Evolutionary conservation across 2,888 invertebrate species (phyloP).

Genomic region (Neoaliturus tenellus): DNA sequence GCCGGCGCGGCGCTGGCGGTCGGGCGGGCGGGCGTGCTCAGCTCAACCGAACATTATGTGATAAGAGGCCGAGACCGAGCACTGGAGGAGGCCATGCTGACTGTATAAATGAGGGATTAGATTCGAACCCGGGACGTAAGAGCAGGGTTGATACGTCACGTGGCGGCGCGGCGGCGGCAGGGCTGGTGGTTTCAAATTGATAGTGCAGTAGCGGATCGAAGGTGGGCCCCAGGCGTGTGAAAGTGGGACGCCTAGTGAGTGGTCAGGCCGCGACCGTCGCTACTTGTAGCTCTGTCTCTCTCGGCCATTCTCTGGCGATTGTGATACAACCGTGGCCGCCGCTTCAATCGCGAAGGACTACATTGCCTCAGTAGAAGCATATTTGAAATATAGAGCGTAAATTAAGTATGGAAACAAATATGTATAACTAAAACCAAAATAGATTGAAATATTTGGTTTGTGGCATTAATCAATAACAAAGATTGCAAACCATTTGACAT

Average conservation of each 20-base stretch:
- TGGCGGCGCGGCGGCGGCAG: slow-evolving; percentile 6
- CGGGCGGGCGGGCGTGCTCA: not conserved
- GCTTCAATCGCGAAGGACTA: not conserved
- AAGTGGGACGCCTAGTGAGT: slow-evolving; percentile 38
- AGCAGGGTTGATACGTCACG: slow-evolving; percentile 22
- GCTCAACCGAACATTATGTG: not conserved
- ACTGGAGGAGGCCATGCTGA: slow-evolving; percentile 1
- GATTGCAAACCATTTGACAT: too few relatives aligned
- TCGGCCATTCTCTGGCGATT: not conserved
- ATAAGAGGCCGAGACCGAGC: not conserved
- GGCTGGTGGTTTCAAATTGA: slow-evolving; percentile 34
- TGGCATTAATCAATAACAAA: too few relatives aligned
- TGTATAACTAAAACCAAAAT: too few relatives aligned
- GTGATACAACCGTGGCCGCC: not conserved
- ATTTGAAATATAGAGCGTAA: too few relatives aligned
- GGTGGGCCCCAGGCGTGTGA: slow-evolving; percentile 11
- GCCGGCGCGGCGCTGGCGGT: not conserved
- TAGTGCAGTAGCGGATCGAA: slow-evolving; percentile 47
- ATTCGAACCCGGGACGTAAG: slow-evolving; percentile 6
- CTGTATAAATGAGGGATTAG: not conserved
- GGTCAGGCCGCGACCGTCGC: not conserved
- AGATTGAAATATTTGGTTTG: too few relatives aligned
- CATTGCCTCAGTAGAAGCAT: too few relatives aligned
- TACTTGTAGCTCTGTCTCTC: slow-evolving; percentile 5
- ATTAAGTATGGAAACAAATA: too few relatives aligned